Evolutionary conservation across 2,888 invertebrate genomes (phyloP).

Genomic region (Podabrus alpinus): DNA sequence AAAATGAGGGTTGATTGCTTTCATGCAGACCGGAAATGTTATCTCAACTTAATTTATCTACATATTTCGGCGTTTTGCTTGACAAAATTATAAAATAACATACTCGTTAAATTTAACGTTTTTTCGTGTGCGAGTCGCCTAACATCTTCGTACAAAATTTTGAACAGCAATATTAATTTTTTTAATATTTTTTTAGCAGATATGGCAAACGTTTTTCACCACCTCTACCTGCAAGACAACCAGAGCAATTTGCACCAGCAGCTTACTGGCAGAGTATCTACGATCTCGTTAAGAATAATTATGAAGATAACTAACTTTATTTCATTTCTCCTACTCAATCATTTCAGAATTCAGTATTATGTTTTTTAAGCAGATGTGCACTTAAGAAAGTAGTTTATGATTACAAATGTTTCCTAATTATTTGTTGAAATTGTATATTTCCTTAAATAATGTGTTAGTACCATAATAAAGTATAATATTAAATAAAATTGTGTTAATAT

Average conservation of each 20-base stretch:
- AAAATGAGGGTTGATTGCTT: not conserved
- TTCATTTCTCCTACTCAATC: constrained; percentile 14
- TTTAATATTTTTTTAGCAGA: constrained; percentile 22
- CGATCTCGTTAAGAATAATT: constrained; percentile 21
- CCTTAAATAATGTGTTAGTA: constrained; percentile 18
- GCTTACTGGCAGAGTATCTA: constrained; percentile 20
- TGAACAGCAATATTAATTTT: constrained; percentile 3
- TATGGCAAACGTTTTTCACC: constrained; percentile 32
- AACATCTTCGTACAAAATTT: not conserved
- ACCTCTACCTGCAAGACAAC: constrained; percentile 11
- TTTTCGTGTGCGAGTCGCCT: not conserved
- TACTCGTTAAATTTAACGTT: not conserved
- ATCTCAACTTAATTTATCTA: not conserved
- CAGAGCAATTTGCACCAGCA: constrained; percentile 15
- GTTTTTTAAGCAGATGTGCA: not conserved
- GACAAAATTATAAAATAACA: not conserved
- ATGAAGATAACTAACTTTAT: constrained; percentile 21
- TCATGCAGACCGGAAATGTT: too few species aligned
- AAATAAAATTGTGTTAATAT: not conserved
- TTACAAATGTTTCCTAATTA: constrained; percentile 17
- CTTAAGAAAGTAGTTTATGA: constrained; percentile 1
- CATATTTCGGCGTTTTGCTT: not conserved
- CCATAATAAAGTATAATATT: constrained; percentile 8
- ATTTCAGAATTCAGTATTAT: constrained; percentile 15
- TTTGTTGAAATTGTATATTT: constrained; percentile 19